Evolutionary conservation across 2,797 vertebrate species (phyloP).

Genomic region (Harpagifer antarcticus): DNA sequence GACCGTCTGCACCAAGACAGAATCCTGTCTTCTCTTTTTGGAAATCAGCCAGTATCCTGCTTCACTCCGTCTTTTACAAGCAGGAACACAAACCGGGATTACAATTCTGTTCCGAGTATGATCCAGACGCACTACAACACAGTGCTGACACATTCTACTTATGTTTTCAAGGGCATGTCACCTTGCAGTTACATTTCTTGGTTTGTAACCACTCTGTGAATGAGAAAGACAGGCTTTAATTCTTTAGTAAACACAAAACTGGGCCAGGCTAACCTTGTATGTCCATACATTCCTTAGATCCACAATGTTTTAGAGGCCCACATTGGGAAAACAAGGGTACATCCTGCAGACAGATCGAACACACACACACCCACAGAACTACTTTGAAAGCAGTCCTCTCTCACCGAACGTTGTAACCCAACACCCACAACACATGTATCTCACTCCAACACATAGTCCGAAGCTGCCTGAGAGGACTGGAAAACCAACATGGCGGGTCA

Average conservation of each 20-base stretch:
- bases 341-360: too few species aligned
- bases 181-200: conserved; percentile 19
- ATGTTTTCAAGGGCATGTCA: conserved; percentile 35
- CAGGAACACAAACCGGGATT: conserved; percentile 32
- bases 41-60: conserved; percentile 69
- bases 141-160: not conserved
- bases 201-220: conserved; percentile 13
- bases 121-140: conserved; percentile 9
- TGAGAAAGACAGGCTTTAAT: conserved; percentile 34
- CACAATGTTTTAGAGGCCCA: conserved; percentile 69
- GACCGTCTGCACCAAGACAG: conserved; percentile 60
- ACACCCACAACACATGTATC: conserved; percentile 19
- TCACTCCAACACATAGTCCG: conserved; percentile 22
- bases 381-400: conserved; percentile 12
- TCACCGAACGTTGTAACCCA: conserved; percentile 24
- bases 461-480: conserved; percentile 16
- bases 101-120: not conserved
- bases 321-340: too few species aligned
- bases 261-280: conserved; percentile 61
- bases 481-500: conserved; percentile 32
- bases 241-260: conserved; percentile 59
- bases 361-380: too few species aligned
- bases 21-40: conserved; percentile 73
- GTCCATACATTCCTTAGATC: conserved; percentile 75
- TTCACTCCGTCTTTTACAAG: conserved; percentile 51